A percentile compares a stretch with the other conserved stretches of the same genome.
Evolutionary conservation across 1,140 invertebrate species (phyloP).

Genomic region (Zaprionus kolodkinae): DNA sequence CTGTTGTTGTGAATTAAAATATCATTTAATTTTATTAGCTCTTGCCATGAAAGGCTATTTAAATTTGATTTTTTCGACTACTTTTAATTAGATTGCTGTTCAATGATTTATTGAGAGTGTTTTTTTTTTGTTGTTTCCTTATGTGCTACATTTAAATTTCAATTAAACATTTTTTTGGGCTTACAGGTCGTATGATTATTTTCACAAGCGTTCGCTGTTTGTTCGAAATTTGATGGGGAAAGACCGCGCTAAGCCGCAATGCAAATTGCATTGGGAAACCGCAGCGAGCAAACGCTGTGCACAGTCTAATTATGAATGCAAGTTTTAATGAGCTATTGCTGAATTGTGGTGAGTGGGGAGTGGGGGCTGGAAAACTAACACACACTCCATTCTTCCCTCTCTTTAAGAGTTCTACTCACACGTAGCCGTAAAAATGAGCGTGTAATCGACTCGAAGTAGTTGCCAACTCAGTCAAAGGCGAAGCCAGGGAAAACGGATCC

Average conservation of each 20-base stretch:
- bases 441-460: background rate
- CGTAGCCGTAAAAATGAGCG: background rate
- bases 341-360: background rate
- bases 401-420: too few relatives aligned
- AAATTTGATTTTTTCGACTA: background rate
- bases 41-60: background rate
- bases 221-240: background rate
- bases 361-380: too few relatives aligned
- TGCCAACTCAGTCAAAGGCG: background rate
- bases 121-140: background rate
- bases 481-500: background rate
- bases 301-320: constrained; percentile 17
- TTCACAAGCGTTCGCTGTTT: background rate
- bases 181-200: background rate
- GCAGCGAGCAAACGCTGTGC: constrained; percentile 1
- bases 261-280: constrained; percentile 13
- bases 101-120: constrained; percentile 7
- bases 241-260: background rate
- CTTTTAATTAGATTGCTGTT: constrained; percentile 23
- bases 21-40: constrained; percentile 5
- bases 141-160: background rate
- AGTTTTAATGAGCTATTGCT: constrained; percentile 20
- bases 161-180: constrained; percentile 22
- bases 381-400: too few relatives aligned
- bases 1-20: background rate